Base-by-base conservation (phyloP, 2,797 vertebrate species). In the Megaceryle alcyon region DNA sequence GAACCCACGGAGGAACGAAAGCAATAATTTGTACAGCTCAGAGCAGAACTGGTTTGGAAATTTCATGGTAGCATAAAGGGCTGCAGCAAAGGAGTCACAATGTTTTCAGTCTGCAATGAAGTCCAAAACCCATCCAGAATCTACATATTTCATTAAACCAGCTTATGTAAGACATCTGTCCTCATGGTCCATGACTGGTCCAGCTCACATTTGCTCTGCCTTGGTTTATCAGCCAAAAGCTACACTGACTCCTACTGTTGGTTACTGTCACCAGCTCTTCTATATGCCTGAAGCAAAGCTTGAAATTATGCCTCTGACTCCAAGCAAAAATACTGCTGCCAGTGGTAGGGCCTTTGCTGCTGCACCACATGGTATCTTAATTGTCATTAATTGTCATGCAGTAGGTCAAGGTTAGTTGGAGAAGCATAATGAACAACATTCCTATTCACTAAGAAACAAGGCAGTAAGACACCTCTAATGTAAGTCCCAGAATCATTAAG, bases 111-210 rank as follows among this genome's bases (percentile, higher is more conserved):
- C 64, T 25, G 31, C 3, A 0, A 16, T 11, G 18, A 90, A 25
- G 14, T 23, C 26, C 49, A 61, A 56, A 72, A 15, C 5, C 72
- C 43, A 37, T 29, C 21, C 43, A 79, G 33, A 33, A 41, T 18
- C n/a, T 14, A 39, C 0, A 0, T 7, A 46, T 12, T 41, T 49
- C 7, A 6, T 43, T 33, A 72, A 79, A 14, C 4, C 54, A 80
- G 14, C 2, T 29, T 28, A 9, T 0, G 1, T 9, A 73, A 59
- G 21, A 19, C 15, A 23, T 18, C 35, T 33, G 12, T 43, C 31
- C 4, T 1, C 9, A 14, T 3, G 0, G 23, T 22, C 37, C 35
- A 35, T 11, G 19, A 43, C 37, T 20, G 18, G 15, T 25, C 43
- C 49, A 33, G 26, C 5, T 33, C 51, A 26, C 13, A 6, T 22